Conservation (phyloP, 2,888 invertebrate species). For the Plagiodera versicolora region DNA sequence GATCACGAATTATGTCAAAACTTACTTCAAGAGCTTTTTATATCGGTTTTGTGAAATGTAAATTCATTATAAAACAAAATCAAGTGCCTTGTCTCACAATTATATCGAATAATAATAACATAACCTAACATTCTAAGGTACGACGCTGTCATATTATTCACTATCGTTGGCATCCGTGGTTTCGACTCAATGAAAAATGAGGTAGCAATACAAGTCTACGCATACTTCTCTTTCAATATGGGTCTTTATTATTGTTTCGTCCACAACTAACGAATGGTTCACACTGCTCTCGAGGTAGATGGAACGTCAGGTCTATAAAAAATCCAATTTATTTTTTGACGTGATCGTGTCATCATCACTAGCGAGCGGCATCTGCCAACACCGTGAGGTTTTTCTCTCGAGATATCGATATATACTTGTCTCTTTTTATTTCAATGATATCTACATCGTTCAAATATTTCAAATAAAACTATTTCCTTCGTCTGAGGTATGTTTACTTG, state of each 20-base stretch:
- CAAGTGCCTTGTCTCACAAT: slow-evolving; percentile 38
- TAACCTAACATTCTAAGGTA: slow-evolving; percentile 32
- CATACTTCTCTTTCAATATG: slow-evolving; percentile 21
- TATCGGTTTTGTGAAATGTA: no score
- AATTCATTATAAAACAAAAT: no score
- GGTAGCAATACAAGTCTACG: slow-evolving; percentile 36
- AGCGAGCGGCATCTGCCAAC: slow-evolving; percentile 24
- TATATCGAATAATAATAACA: slow-evolving; percentile 11
- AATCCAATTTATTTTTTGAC: slow-evolving; percentile 52
- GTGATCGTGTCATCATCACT: slow-evolving; percentile 17
- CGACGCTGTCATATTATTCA: slow-evolving; percentile 37
- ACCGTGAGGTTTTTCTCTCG: neutral
- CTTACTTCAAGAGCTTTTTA: no score
- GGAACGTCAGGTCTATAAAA: slow-evolving; percentile 40
- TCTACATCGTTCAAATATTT: no score
- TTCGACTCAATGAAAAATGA: slow-evolving; percentile 52
- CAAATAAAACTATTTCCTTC: no score
- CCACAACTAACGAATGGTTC: slow-evolving; percentile 26
- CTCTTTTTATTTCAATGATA: no score
- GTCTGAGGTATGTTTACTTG: no score
- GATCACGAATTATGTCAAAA: no score
- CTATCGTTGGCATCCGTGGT: slow-evolving; percentile 32
- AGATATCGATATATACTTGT: no score
- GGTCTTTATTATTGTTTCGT: slow-evolving; percentile 18
- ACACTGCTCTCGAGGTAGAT: slow-evolving; percentile 25